Percentiles rank a stretch among this genome's conserved stretches.
Evolutionary conservation across 1,140 invertebrate species (phyloP).

Genomic region (Aporrectodea caliginosa): DNA sequence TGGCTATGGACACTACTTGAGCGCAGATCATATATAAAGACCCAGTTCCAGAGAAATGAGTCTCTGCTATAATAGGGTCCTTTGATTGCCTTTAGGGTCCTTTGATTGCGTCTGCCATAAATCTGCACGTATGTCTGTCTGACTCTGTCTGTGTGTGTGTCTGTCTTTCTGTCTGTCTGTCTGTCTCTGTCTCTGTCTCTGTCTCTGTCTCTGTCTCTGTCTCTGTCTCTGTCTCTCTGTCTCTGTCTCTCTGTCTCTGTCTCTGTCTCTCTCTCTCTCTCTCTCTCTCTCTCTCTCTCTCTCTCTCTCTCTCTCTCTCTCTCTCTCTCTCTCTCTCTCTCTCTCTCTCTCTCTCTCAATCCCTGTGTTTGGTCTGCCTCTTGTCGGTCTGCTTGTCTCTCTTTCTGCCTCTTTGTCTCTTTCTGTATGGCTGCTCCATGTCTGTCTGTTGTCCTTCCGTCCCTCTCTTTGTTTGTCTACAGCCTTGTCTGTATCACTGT

Average conservation of each 20-base stretch:
- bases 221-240: slow-evolving; percentile 19
- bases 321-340: slow-evolving; percentile 26
- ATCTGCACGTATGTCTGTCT: background rate
- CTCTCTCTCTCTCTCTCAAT: slow-evolving; percentile 16
- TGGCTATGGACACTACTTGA: too few species aligned
- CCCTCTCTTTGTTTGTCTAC: too few species aligned
- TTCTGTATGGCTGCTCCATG: too few species aligned
- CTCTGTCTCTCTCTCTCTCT: slow-evolving; percentile 25
- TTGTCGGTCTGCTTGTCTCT: background rate
- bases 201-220: slow-evolving; percentile 18
- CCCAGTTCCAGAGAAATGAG: too few species aligned
- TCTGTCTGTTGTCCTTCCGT: too few species aligned
- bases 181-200: slow-evolving; percentile 13
- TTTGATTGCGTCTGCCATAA: too few species aligned
- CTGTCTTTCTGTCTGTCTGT: slow-evolving; percentile 8
- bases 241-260: slow-evolving; percentile 22
- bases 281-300: slow-evolving; percentile 25
- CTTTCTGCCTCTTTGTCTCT: slow-evolving; percentile 10
- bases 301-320: slow-evolving; percentile 26
- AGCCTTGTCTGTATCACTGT: too few species aligned
- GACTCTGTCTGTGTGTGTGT: background rate
- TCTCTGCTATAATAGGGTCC: too few species aligned
- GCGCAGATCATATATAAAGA: too few species aligned
- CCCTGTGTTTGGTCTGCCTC: background rate
- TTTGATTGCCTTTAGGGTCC: too few species aligned